Evolutionary conservation across 2,888 invertebrate genomes (phyloP), one percentile per base, ranked within the genome.

Genomic region (Metopia argyrocephala): DNA sequence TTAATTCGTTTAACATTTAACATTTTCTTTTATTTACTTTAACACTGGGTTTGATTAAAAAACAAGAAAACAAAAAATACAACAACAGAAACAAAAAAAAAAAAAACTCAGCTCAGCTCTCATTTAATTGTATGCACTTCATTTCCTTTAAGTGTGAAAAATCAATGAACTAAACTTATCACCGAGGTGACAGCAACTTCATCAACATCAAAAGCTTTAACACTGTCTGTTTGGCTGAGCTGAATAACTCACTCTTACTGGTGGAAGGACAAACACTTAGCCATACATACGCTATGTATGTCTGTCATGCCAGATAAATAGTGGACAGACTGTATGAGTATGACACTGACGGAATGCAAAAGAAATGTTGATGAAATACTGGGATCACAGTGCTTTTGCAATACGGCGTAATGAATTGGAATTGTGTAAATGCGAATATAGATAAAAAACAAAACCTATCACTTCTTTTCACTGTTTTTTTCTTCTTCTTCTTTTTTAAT

Each of bases 131-230:
- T 62, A 73, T 66, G 71, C 78, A 78, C 78, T 78, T 73, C 78
- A 78, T 78, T 78, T 78, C 61, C 66, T 71, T 69, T 74, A 81
- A 78, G 81, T 81, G 81, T 62, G 81, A 81, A 81, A 81, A 81
- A 81, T 81, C 81, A 81, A 81, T 81, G 81, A 81, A 81, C 78
- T 81, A 78, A 81, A 81, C 76, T 81, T 81, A 78, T 81, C 81
- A 81, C 54, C 59, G 70, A 70, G 81, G 81, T 81, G 81, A 81
- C 81, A 81, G 81, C 81, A 81, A 81, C 76, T 81, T 81, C 74
- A 78, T 81, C 81, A 81, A 78, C 79, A 65, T 70, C 69, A 75
- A 71, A 57, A 65, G 45, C 28, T 57, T 69, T 61, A 68, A 71
- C 45, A 73, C 73, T 59, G 65, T 56, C 3, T 71, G 38, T 27